Evolutionary conservation across 92 coral and sea anemone species (phyloP).

Genomic region (Chrysogorgia sp.): DNA sequence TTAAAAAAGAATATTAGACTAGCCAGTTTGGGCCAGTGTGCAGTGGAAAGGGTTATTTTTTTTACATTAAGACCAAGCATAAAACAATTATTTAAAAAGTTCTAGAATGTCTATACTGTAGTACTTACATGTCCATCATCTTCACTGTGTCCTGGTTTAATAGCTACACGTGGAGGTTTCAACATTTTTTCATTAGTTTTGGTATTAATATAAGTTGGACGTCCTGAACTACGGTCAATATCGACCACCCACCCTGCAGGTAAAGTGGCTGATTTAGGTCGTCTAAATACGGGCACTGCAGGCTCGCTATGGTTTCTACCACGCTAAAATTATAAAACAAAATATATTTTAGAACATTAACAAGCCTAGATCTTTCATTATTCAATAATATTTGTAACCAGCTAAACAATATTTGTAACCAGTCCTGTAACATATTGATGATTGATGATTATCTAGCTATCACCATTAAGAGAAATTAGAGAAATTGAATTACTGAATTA

Average conservation of each 20-base stretch:
- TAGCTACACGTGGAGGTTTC: slow-evolving; percentile 86
- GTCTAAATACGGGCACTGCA: slow-evolving; percentile 30
- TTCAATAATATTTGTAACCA: too few species aligned
- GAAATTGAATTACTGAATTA: too few species aligned
- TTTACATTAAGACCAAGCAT: too few species aligned
- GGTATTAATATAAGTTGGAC: slow-evolving; percentile 78
- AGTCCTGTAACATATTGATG: too few species aligned
- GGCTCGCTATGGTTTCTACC: slow-evolving; percentile 24
- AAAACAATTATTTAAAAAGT: slow-evolving; percentile 11
- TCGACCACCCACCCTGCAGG: slow-evolving; percentile 83
- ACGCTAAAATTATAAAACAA: slow-evolving; percentile 29
- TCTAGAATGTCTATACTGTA: slow-evolving; percentile 15
- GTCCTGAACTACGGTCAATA: slow-evolving; percentile 70
- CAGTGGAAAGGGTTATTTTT: too few species aligned
- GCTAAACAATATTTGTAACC: too few species aligned
- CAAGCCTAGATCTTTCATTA: slow-evolving; percentile 58
- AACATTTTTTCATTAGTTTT: slow-evolving; percentile 80
- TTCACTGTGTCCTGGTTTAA: neutral
- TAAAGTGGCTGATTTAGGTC: slow-evolving; percentile 89
- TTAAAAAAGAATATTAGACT: too few species aligned
- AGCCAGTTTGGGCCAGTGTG: too few species aligned
- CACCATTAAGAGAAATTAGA: too few species aligned
- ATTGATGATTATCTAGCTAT: too few species aligned
- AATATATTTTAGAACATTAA: slow-evolving; percentile 3
- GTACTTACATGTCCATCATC: slow-evolving; percentile 53